Evolutionary conservation across 2,113 vertebrate species (phyloP).

Genomic region (Heterotis niloticus): DNA sequence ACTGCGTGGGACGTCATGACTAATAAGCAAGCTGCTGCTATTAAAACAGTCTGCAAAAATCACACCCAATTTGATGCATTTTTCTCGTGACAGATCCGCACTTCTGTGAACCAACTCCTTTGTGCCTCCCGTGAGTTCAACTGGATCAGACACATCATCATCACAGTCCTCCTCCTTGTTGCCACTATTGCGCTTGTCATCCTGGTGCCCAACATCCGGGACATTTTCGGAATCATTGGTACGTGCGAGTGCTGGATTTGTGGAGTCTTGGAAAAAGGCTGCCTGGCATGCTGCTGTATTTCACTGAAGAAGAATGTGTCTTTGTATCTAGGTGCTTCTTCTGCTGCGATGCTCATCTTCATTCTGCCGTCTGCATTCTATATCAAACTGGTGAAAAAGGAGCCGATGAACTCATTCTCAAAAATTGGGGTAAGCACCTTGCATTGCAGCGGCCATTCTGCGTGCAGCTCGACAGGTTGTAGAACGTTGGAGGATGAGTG

Average conservation of each 20-base stretch:
- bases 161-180: slow-evolving; percentile 72
- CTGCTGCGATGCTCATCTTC: slow-evolving; percentile 94
- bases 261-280: neutral
- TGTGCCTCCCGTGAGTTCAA: slow-evolving; percentile 79
- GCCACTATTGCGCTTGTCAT: slow-evolving; percentile 85
- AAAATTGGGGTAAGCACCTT: slow-evolving; percentile 85
- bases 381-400: slow-evolving; percentile 93
- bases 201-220: slow-evolving; percentile 87
- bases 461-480: too few relatives aligned
- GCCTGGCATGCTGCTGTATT: neutral
- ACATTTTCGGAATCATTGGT: slow-evolving; percentile 97
- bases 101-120: slow-evolving; percentile 82
- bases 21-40: too few relatives aligned
- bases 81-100: slow-evolving; percentile 75
- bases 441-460: neutral
- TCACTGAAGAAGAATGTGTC: neutral
- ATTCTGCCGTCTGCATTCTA: slow-evolving; percentile 97
- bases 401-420: slow-evolving; percentile 84
- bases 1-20: neutral
- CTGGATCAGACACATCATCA: slow-evolving; percentile 81
- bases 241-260: slow-evolving; percentile 35
- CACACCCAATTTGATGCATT: neutral
- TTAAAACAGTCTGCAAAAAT: too few relatives aligned
- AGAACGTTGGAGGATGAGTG: too few relatives aligned
- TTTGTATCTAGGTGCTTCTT: slow-evolving; percentile 76